Base-by-base conservation (phyloP, 2,888 invertebrate genomes). In the Notodonta ziczac region DNA sequence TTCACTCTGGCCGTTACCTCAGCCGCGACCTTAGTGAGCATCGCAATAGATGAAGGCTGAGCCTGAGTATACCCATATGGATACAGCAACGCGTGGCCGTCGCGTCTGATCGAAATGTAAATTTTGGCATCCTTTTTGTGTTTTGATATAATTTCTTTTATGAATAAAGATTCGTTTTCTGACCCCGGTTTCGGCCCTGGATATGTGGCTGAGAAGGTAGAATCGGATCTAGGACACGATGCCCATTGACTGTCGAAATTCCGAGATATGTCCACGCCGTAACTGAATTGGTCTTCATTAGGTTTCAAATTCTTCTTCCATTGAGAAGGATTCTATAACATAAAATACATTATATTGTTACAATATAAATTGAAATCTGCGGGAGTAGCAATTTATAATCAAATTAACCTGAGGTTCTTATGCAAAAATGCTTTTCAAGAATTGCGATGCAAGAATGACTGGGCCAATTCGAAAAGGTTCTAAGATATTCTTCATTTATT, bases 41-140 rank as follows among this genome's bases (percentile, higher is more conserved):
- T 51, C 0, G 67, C 69, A 2, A 59, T 59, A 2, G 74, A 73
- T 0, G 62, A 54, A 2, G 75, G 58, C 0, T 52, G 59, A 2
- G 57, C 61, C 63, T 80, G 73, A 0, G 89, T 87, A 70, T 91
- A 94, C 8, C 95, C 96, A 90, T 95, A 95, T 0, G 96, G 96
- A 77, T 96, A 96, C 13, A 95, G 81, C 51, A 96, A 78, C 40
- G 94, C 94, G 65, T 95, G 94, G 1, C 97, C 97, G 73, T 95
- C 96, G 5, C 96, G 95, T 82, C 97, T 97, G 40, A 97, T 83
- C 0, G 96, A 95, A 50, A 97, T 73, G 81, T 97, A 98, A 58
- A 96, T 90, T 74, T 95, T 94, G 10, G 95, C 82, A 4, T 89
- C 78, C 0, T 86, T 80, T 39, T 91, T 90, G 53, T 95, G 83